Conservation (phyloP, 2,888 invertebrate genomes). For the Acrobeloides nanus region DNA sequence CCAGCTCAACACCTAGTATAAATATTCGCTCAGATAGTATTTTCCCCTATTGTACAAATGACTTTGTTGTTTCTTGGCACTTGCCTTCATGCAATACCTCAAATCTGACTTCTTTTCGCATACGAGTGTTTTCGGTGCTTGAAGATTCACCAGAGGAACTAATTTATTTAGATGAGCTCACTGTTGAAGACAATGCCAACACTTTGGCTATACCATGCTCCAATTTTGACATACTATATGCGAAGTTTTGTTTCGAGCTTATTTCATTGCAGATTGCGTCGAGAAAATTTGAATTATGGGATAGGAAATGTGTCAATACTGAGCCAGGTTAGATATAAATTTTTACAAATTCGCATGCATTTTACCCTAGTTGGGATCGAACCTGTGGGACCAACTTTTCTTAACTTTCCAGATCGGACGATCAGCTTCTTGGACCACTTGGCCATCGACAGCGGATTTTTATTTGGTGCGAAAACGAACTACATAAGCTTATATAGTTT, state of each 20-base stretch:
- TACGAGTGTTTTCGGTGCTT: constrained; percentile 35
- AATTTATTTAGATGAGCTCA: constrained; percentile 20
- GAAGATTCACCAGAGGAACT: constrained; percentile 14
- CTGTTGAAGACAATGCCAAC: too few relatives aligned
- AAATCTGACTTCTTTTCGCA: constrained; percentile 25
- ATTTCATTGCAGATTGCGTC: constrained; percentile 32
- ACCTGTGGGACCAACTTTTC: too few relatives aligned
- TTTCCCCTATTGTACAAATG: constrained; percentile 39
- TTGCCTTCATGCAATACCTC: constrained; percentile 19
- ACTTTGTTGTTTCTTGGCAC: constrained; percentile 33
- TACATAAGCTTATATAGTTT: too few relatives aligned
- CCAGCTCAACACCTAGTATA: too few relatives aligned
- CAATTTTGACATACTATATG: constrained; percentile 46
- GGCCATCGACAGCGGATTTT: too few relatives aligned
- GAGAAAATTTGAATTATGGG: constrained; percentile 37
- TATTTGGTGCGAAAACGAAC: too few relatives aligned
- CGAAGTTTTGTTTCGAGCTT: constrained; percentile 46
- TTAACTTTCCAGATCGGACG: too few relatives aligned
- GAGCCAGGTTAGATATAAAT: constrained; percentile 37
- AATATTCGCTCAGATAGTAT: constrained; percentile 32
- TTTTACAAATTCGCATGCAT: too few relatives aligned
- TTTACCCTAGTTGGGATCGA: too few relatives aligned
- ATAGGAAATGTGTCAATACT: constrained; percentile 40
- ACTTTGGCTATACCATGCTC: constrained; percentile 17
- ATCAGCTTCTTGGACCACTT: too few relatives aligned